Evolutionary conservation across 2,888 invertebrate genomes (phyloP).

Genomic region (Cheilosia vulpina): DNA sequence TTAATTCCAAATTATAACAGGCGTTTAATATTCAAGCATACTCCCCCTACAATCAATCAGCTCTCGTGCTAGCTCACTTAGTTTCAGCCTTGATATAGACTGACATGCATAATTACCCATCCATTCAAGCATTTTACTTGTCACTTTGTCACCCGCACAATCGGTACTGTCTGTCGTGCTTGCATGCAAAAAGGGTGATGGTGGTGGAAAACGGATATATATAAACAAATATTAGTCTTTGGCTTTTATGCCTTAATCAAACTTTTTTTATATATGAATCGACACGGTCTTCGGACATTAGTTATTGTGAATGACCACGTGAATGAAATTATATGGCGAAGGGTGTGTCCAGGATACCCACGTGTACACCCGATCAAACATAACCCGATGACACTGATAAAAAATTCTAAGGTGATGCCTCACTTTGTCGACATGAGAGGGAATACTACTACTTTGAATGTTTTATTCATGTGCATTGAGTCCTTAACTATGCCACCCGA

Average conservation of each 20-base stretch:
- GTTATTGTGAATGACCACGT: neutral
- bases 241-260: neutral
- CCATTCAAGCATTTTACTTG: no score
- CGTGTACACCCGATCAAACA: neutral
- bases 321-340: neutral
- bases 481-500: conserved; percentile 45
- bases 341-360: conserved; percentile 16
- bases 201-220: no score
- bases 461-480: conserved; percentile 67
- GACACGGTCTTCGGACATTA: neutral
- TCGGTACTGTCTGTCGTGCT: no score
- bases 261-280: neutral
- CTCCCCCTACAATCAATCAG: no score
- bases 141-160: no score
- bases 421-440: neutral
- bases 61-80: no score
- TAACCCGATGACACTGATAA: conserved; percentile 19
- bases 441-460: conserved; percentile 15
- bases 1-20: no score
- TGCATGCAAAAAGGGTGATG: no score
- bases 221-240: no score
- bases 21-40: no score
- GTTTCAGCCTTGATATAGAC: no score
- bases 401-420: conserved; percentile 4
- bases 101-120: no score